Percentiles rank a stretch among this genome's conserved stretches.
These are phyloP conservation scores for Microhierax caerulescens DNA, from an alignment of 2,797 vertebrate species.

Conservation along the genomic window DNA sequence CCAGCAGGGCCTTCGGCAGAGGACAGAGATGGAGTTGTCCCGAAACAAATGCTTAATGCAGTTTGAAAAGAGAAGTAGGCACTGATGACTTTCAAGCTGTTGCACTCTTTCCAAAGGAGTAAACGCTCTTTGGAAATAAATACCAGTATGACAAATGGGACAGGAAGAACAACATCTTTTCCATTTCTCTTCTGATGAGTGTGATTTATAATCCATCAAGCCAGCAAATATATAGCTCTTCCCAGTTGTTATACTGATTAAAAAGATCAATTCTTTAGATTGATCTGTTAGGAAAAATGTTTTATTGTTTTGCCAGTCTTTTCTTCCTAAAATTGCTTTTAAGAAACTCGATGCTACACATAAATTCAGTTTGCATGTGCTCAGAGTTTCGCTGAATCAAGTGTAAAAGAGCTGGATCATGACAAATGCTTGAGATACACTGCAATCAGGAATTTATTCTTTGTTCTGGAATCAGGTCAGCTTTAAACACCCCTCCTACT, in stretches of 20 bases:
- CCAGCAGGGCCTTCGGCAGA: background rate
- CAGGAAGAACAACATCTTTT: background rate
- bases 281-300: background rate
- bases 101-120: background rate
- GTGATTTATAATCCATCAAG: background rate
- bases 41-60: background rate
- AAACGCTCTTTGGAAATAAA: background rate
- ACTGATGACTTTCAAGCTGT: background rate
- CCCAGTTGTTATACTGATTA: background rate
- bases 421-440: background rate
- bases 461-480: background rate
- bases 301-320: background rate
- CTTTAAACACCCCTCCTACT: background rate
- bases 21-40: background rate
- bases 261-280: background rate
- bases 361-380: background rate
- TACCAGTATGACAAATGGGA: background rate
- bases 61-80: background rate
- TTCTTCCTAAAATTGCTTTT: background rate
- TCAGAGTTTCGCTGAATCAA: background rate
- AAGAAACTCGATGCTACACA: background rate
- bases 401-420: background rate
- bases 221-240: background rate
- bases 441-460: background rate
- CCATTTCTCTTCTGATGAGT: background rate